Evolutionary conservation across 1,140 invertebrate species (phyloP).

Genomic region (Pseudobourletiella spinata): DNA sequence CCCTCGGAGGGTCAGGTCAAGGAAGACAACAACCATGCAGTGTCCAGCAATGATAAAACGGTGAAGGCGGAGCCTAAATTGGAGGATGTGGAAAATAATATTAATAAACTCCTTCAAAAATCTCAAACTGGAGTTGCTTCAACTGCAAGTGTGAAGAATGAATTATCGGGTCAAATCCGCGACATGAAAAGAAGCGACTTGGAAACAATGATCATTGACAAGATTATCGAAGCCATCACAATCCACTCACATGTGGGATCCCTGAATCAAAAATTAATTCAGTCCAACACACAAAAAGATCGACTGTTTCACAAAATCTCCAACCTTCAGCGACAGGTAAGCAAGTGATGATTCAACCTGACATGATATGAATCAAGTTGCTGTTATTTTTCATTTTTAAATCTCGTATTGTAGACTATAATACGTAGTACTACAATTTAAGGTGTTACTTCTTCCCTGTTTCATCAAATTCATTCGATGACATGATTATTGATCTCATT

Average conservation of each 20-base stretch:
- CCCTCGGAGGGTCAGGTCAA: too few species aligned
- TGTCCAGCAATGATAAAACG: too few species aligned
- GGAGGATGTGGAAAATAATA: neutral
- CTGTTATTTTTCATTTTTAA: neutral
- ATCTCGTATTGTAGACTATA: too few species aligned
- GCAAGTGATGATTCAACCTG: neutral
- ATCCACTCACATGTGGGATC: conserved; percentile 7
- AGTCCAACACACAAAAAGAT: conserved; percentile 10
- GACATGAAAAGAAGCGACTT: conserved; percentile 9
- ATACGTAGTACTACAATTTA: too few species aligned
- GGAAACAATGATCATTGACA: conserved; percentile 20
- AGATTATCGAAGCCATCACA: conserved; percentile 24
- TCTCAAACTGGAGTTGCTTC: neutral
- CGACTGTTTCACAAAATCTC: conserved; percentile 13
- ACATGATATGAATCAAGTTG: too few species aligned
- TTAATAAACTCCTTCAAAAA: neutral
- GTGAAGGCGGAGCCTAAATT: neutral
- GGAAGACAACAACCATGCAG: too few species aligned
- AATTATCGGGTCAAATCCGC: neutral
- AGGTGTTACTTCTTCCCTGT: too few species aligned
- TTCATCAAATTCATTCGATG: too few species aligned
- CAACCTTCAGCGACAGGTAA: conserved; percentile 28
- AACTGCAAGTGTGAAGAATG: neutral
- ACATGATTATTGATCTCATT: too few species aligned
- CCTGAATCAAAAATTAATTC: conserved; percentile 13